Evolutionary conservation across 2,797 vertebrate genomes (phyloP).

Genomic region (Telmatherina bonti): DNA sequence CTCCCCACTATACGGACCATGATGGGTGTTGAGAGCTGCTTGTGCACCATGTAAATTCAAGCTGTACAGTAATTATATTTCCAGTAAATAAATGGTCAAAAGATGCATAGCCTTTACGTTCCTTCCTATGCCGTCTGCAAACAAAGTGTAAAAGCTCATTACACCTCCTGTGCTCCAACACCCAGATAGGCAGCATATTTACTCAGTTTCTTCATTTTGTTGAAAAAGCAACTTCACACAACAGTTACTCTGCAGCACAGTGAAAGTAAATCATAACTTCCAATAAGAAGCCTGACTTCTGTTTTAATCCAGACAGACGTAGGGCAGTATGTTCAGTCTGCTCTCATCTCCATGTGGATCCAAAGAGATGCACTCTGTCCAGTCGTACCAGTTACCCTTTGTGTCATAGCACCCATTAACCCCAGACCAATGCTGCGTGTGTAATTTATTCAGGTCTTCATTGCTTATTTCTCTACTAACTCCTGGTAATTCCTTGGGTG

Average conservation of each 20-base stretch:
- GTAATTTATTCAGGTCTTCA: slow-evolving; percentile 87
- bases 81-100: slow-evolving; percentile 76
- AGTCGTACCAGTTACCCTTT: slow-evolving; percentile 94
- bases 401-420: slow-evolving; percentile 96
- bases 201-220: slow-evolving; percentile 37
- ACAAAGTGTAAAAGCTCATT: slow-evolving; percentile 39
- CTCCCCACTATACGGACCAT: slow-evolving; percentile 8
- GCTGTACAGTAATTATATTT: slow-evolving; percentile 43
- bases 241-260: background rate
- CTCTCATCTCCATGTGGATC: slow-evolving; percentile 91
- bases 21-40: slow-evolving; percentile 23
- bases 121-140: slow-evolving; percentile 10
- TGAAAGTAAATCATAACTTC: slow-evolving; percentile 6
- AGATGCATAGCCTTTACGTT: slow-evolving; percentile 69
- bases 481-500: slow-evolving; percentile 87
- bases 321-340: slow-evolving; percentile 94
- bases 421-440: slow-evolving; percentile 89
- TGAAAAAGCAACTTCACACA: slow-evolving; percentile 23
- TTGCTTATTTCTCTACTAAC: slow-evolving; percentile 85
- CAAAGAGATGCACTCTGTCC: slow-evolving; percentile 95
- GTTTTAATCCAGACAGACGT: slow-evolving; percentile 94
- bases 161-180: slow-evolving; percentile 15
- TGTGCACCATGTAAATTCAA: slow-evolving; percentile 40
- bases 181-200: slow-evolving; percentile 17
- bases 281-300: background rate